phyloP scores from a whole-genome alignment of 2,888 invertebrate species.

The Mayetiola destructor region DNA sequence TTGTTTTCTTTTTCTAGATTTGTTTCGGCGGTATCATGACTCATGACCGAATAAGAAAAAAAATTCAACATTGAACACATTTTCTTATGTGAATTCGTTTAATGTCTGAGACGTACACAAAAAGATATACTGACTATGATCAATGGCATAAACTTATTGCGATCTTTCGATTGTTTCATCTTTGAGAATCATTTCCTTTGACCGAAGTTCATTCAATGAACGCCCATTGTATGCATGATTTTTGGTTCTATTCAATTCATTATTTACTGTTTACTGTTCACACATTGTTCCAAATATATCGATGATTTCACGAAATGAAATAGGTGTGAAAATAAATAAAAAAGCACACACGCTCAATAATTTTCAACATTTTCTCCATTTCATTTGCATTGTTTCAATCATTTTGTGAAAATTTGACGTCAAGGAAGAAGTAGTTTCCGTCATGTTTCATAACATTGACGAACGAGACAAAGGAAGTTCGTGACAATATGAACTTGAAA shows the following conservation, averaged over 20 bases:
- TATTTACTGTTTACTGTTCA: not conserved
- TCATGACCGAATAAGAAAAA: not conserved
- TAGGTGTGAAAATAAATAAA: constrained; percentile 10
- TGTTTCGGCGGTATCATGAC: no score
- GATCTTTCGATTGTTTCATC: not conserved
- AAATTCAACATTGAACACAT: not conserved
- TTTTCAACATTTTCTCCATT: not conserved
- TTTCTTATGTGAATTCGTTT: not conserved
- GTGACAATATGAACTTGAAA: no score
- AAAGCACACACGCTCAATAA: constrained; percentile 9
- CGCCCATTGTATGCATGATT: not conserved
- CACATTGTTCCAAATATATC: no score
- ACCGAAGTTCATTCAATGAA: not conserved
- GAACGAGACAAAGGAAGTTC: no score
- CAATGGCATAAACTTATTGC: not conserved
- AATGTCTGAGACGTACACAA: not conserved
- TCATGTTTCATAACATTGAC: no score
- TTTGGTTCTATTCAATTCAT: not conserved
- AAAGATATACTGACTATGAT: not conserved
- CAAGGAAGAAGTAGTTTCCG: no score
- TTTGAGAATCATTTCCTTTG: not conserved
- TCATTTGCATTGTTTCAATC: not conserved
- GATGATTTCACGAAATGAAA: constrained; percentile 4
- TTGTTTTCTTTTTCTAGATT: not conserved
- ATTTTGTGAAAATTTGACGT: no score